Evolutionary conservation across 2,888 invertebrate species (phyloP), one percentile per base, ranked within the genome.

Genomic region (Mactromeris polynyma): DNA sequence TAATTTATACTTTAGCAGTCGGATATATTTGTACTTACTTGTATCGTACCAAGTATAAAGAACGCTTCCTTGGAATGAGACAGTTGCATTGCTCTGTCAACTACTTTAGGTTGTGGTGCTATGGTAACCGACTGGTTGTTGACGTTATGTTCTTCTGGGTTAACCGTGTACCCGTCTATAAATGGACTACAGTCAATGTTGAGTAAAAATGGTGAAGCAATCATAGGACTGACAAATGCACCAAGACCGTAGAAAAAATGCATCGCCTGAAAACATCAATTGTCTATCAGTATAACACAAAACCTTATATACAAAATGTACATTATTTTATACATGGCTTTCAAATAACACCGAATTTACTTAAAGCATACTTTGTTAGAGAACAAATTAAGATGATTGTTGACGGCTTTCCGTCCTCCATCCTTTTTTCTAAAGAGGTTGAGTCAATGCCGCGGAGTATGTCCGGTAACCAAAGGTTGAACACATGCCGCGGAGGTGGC

Each of bases 191-290:
- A 97, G 94, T 97, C 97, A 87, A 96, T 95, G 93, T 97, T 97
- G 19, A 97, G 94, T 33, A 97, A 95, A 90, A 97, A 97, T 0
- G 97, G 97, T 51, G 97, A 96, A 3, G 97, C 97, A 51, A 97
- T 97, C 96, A 97, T 96, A 0, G 97, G 97, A 83, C 97, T 97
- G 21, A 97, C 94, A 91, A 97, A 97, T 0, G 97, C 97, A 3
- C 97, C 97, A 21, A 97, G 94, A 0, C 97, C 97, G 92, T 97
- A 97, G 94, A 96, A 97, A 93, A 97, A 97, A 90, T 97, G 97
- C 94, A 97, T 95, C 19, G 97, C 97, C 97, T 97, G 94, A 11
- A 93, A 91, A 64, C 6, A 46, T 46, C 11, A 11, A 46, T 46
- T 4, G 46, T 46, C 17, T 17, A 17, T 46, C 14, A 17, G 46